A percentile compares a stretch with the other conserved stretches of the same genome.
phyloP scores from a whole-genome alignment of 2,888 invertebrate species.

The Spilosoma lubricipeda region DNA sequence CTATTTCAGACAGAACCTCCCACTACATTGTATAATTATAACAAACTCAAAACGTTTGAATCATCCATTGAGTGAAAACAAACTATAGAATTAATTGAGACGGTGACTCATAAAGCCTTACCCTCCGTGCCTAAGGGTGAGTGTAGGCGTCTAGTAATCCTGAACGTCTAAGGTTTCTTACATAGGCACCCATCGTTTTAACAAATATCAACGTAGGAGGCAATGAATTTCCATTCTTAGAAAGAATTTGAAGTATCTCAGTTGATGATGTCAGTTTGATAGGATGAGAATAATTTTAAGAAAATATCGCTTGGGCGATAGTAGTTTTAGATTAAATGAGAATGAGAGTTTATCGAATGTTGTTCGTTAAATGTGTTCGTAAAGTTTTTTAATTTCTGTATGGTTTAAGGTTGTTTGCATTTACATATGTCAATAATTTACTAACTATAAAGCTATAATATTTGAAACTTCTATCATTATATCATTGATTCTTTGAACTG shows the following conservation, averaged over 20 bases:
- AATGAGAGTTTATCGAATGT: background rate
- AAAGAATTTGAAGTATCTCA: background rate
- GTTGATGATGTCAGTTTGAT: background rate
- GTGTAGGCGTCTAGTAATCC: constrained; percentile 52
- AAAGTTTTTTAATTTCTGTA: no score
- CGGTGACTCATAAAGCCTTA: constrained; percentile 54
- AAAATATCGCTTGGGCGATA: background rate
- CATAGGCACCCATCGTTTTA: constrained; percentile 26
- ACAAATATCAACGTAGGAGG: background rate
- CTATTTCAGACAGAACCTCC: background rate
- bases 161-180: constrained; percentile 37
- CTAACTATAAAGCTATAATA: no score
- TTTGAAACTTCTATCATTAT: no score
- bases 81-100: constrained; percentile 36
- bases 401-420: no score
- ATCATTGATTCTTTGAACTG: no score
- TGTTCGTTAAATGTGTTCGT: background rate
- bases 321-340: background rate
- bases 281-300: background rate
- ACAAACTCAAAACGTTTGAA: constrained; percentile 16
- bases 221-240: background rate
- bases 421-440: no score
- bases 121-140: constrained; percentile 23
- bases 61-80: constrained; percentile 28
- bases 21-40: background rate